A percentile compares a stretch with the other conserved stretches of the same genome.
phyloP scores from a whole-genome alignment of 2,113 vertebrate species.

The Nyctibius bracteatus region DNA sequence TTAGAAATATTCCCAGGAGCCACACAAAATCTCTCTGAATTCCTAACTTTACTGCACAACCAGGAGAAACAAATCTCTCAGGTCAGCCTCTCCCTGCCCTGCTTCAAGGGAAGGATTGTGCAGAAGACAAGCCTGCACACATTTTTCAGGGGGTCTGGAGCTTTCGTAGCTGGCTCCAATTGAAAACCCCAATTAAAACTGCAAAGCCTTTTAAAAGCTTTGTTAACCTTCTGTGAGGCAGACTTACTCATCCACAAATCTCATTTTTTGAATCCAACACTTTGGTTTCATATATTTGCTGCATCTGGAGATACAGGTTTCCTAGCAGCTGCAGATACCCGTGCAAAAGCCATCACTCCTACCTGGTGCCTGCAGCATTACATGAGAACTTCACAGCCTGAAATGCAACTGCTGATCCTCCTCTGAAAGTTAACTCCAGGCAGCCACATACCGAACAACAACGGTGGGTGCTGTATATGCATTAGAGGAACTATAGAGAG shows the following conservation, averaged over 20 bases:
- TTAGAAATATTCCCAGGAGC: background rate
- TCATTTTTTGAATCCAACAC: background rate
- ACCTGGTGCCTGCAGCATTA: background rate
- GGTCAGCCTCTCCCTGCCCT: background rate
- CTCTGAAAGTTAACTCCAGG: background rate
- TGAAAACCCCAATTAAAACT: background rate
- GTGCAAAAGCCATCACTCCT: background rate
- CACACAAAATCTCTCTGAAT: background rate
- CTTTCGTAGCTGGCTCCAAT: background rate
- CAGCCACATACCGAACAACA: background rate
- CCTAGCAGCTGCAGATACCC: background rate
- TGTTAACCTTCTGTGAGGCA: background rate
- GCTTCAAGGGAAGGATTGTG: background rate
- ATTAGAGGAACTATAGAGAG: background rate
- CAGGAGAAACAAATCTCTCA: background rate
- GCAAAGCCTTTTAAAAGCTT: background rate
- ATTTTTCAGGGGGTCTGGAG: background rate
- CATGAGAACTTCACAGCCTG: background rate
- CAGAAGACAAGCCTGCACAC: background rate
- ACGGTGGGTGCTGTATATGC: background rate
- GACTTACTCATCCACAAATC: background rate
- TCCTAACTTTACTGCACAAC: background rate
- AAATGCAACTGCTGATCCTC: background rate
- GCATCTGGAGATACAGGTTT: background rate
- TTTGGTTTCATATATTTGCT: background rate